Evolutionary conservation across 2,113 vertebrate species (phyloP), one percentile per base, ranked within the genome.

Genomic region (Microcebus ravelobensis): DNA sequence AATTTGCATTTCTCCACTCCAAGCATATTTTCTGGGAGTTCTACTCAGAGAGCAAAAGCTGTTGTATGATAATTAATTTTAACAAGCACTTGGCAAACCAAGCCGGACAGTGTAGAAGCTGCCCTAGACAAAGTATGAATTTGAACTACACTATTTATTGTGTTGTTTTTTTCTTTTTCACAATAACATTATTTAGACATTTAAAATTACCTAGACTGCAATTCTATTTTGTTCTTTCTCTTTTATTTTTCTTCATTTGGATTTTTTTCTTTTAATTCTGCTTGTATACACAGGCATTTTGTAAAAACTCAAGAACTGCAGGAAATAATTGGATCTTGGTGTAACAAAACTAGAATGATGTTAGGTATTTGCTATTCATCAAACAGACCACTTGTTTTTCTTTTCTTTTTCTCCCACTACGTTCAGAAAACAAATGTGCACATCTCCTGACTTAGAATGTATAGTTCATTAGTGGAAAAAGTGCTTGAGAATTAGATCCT

Each of bases 1-100:
- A 98, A 95, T 97, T 92, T 97, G 77, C 95, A 97, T 97, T 97
- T 97, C 90, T 92, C 81, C n/a, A 96, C 88, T 94, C 81, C 73
- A 96, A 97, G 96, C 92, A 96, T 81, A 96, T 97, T 97, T 98
- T 95, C 92, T 94, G 39, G 6, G 67, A 95, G 77, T 88, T 96
- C 90, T 76, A 88, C 81, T 90, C 71, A 95, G 95, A 76, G 50
- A 83, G 52, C 1, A 2, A 94, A 96, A 96, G 94, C 90, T 92
- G 87, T 81, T 86, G 10, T 82, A 45, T 39, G 71, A 91, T 92
- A 97, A 96, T 97, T 96, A 97, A 95, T 98, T 97, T 97, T 97
- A 97, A 97, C 87, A 94, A 97, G 94, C 83, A 74, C 81, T 92
- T 85, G 70, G 87, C 79, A 87, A 61, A 92, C 92, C 34, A 52